These are phyloP conservation scores for Dufourea novaeangliae DNA, from an alignment of 1,140 invertebrate genomes.

Conservation along the genomic window DNA sequence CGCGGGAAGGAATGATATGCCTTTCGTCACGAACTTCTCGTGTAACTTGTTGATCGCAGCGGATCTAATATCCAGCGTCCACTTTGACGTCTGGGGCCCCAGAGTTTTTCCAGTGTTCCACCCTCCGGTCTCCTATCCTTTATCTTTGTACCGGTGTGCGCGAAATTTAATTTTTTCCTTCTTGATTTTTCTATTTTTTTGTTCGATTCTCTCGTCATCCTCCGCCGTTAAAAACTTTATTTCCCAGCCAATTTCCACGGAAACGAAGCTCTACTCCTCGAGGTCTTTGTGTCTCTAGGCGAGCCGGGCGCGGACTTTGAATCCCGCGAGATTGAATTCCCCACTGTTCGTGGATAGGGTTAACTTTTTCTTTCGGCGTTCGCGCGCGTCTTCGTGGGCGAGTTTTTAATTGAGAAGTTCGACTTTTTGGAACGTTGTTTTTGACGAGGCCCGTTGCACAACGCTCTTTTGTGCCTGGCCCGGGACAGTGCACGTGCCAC, in stretches of 20 bases:
- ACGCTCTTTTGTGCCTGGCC: slow-evolving; percentile 18
- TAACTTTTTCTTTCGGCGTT: slow-evolving; percentile 21
- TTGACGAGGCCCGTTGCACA: slow-evolving; percentile 48
- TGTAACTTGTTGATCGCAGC: background rate
- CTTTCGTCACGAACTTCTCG: background rate
- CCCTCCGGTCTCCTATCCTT: background rate
- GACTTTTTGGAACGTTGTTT: slow-evolving; percentile 27
- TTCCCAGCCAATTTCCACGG: slow-evolving; percentile 28
- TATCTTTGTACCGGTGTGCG: background rate
- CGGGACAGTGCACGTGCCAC: slow-evolving; percentile 24
- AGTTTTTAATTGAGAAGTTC: slow-evolving; percentile 33
- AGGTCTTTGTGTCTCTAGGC: background rate
- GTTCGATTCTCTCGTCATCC: background rate
- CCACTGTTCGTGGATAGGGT: background rate
- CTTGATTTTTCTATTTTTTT: background rate
- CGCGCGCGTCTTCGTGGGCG: background rate
- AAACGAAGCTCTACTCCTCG: background rate
- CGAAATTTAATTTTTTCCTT: slow-evolving; percentile 36
- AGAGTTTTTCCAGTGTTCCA: background rate
- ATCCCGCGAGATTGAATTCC: slow-evolving; percentile 34
- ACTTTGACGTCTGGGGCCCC: background rate
- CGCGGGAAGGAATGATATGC: background rate
- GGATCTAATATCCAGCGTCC: background rate
- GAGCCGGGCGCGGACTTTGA: slow-evolving; percentile 9
- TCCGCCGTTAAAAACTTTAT: slow-evolving; percentile 33